Conservation (phyloP, 2,113 vertebrate species). For the Pachyramphus minor region DNA sequence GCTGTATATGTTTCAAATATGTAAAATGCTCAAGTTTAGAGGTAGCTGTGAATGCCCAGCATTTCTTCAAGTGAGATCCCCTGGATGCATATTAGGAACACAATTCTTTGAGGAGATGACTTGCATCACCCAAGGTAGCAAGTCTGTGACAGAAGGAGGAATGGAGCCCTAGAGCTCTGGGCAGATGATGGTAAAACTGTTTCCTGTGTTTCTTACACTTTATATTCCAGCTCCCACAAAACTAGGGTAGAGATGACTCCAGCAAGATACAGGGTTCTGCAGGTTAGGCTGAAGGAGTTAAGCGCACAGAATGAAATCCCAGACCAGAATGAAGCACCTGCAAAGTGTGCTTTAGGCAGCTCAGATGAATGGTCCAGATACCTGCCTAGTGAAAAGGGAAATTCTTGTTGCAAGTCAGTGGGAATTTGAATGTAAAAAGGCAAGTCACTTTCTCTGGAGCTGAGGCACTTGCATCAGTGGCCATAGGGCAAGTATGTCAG, state of each 20-base stretch:
- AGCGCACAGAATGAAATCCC: not conserved
- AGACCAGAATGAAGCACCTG: not conserved
- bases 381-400: not conserved
- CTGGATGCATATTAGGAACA: not conserved
- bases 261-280: not conserved
- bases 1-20: not conserved
- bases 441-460: not conserved
- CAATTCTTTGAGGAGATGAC: not conserved
- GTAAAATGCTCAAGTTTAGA: not conserved
- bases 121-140: not conserved
- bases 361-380: not conserved
- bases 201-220: not conserved
- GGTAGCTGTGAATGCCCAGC: not conserved
- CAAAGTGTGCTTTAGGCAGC: not conserved
- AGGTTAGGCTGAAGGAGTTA: not conserved
- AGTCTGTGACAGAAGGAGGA: not conserved
- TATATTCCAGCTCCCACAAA: not conserved
- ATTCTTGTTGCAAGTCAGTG: not conserved
- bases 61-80: not conserved
- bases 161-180: not conserved
- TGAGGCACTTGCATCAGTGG: not conserved
- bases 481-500: not conserved
- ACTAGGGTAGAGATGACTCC: not conserved
- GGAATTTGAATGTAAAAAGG: not conserved
- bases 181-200: not conserved